Base-by-base conservation (phyloP, 2,113 vertebrate species). In the Blennius ocellaris region DNA sequence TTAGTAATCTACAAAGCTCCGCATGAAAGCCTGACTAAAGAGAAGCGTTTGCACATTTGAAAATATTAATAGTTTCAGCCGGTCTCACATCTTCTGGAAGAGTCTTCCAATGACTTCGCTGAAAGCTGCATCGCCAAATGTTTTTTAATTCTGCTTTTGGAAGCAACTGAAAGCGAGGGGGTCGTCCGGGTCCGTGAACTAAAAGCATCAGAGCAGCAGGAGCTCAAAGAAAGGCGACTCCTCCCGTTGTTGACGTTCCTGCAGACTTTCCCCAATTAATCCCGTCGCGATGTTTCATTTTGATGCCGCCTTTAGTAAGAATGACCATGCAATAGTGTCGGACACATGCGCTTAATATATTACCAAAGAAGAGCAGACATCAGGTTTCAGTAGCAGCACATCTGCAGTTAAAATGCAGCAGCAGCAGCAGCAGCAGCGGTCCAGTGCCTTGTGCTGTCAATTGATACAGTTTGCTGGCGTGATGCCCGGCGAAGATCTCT, bases 381-480 rank as follows among this genome's bases (percentile, higher is more conserved):
- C 3, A 30, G 15, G 30, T 73, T 80, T 36, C 57, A 51, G 55
- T 82, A 30, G 39, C 36, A 38, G 10, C 0, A 39, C 15, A 39
- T 64, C 64, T 47, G 54, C 48, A 49, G 49, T 78, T 65, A 66
- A 81, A 77, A 17, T 49, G 55, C 21, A 55, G 52, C 45, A 43
- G 57, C 43, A n/a, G 9, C 43, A n/a, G 9, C n/a, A 11, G 11
- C 36, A 17, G 51, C 51, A 54, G 21, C 21, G 21, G 21, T 30
- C 21, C 4, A 4, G 4, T 57, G 30, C 38, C 60, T 48, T 59
- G 11, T 1, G 2, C 48, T 68, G 49, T 70, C 41, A 48, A 43
- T 41, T 80, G 71, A 64, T 78, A 39, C 17, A 76, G 57, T 83
- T 76, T 63, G 73, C 63, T 86, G 81, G 70, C 80, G 49, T 12